Evolutionary conservation across 2,113 vertebrate genomes (phyloP).

Genomic region (Gallinago jamesoni): DNA sequence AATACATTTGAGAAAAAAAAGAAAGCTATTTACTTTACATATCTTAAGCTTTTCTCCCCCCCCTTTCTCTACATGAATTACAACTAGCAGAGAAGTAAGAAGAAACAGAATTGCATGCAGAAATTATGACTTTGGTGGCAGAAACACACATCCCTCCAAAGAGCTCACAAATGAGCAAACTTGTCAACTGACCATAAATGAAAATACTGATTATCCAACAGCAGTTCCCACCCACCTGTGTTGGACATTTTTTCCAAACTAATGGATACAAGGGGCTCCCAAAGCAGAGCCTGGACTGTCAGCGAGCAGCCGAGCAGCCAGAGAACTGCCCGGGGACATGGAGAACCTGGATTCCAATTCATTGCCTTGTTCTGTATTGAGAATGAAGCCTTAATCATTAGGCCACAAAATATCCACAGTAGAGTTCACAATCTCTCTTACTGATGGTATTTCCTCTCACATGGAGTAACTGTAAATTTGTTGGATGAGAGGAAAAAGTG

Average conservation of each 20-base stretch:
- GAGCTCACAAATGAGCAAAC: not conserved
- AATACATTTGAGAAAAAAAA: not conserved
- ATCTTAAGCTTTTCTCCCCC: not conserved
- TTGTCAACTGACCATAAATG: not conserved
- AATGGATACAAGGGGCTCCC: not conserved
- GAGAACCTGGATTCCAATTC: not conserved
- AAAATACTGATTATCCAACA: not conserved
- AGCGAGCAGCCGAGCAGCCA: accelerated
- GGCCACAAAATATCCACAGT: not conserved
- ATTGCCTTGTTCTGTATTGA: not conserved
- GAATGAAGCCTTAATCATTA: not conserved
- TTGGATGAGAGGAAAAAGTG: not conserved
- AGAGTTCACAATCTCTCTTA: not conserved
- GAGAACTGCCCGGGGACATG: not conserved
- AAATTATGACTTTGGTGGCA: not conserved
- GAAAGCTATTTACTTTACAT: not conserved
- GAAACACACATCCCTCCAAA: not conserved
- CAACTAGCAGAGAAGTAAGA: not conserved
- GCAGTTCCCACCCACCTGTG: accelerated
- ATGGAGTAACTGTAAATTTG: not conserved
- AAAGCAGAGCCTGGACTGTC: not conserved
- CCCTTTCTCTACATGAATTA: not conserved
- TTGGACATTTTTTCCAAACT: not conserved
- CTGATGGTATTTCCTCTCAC: not conserved
- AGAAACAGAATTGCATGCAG: not conserved